Evolutionary conservation across 2,888 invertebrate species (phyloP).

Genomic region (Drosophila buzzatii): DNA sequence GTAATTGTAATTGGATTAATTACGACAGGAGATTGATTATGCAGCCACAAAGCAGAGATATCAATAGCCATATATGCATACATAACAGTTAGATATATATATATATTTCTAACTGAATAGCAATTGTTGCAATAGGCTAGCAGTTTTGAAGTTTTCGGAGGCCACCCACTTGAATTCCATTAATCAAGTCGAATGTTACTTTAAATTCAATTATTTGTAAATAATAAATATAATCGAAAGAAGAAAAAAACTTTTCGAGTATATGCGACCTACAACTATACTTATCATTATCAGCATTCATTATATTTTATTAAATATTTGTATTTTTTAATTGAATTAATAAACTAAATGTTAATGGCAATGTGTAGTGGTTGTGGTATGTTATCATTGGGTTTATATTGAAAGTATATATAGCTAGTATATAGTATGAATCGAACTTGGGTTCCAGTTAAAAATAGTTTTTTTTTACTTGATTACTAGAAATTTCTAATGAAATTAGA

Average conservation of each 20-base stretch:
- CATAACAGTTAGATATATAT: no score
- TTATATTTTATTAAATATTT: neutral
- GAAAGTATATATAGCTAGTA: no score
- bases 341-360: neutral
- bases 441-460: no score
- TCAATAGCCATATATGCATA: neutral
- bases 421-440: no score
- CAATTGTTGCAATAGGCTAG: constrained; percentile 54
- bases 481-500: no score
- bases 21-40: constrained; percentile 46
- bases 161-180: constrained; percentile 57
- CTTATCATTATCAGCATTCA: constrained; percentile 13
- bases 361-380: neutral
- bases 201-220: constrained; percentile 59
- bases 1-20: constrained; percentile 66
- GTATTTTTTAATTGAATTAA: neutral
- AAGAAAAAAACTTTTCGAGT: neutral
- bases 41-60: constrained; percentile 4
- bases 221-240: constrained; percentile 35
- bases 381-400: neutral
- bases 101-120: neutral
- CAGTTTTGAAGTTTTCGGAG: constrained; percentile 37
- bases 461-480: no score
- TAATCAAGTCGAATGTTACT: constrained; percentile 59
- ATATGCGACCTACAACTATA: constrained; percentile 6